phyloP scores from a whole-genome alignment of 1,140 invertebrate genomes.

The Agrilus planipennis region DNA sequence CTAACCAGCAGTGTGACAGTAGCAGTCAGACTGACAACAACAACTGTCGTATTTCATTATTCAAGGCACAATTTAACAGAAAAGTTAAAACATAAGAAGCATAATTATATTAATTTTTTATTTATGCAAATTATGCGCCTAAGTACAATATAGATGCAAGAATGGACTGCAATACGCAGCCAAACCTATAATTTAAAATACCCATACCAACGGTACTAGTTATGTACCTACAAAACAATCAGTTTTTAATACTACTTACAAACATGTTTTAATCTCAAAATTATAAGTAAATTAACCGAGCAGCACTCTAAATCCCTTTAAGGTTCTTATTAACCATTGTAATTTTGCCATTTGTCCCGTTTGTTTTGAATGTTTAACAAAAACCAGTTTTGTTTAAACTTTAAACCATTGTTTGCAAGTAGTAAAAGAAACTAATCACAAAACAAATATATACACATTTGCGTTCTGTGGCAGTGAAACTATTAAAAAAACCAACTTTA shows the following conservation, averaged over 20 bases:
- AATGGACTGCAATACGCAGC: slow-evolving; percentile 26
- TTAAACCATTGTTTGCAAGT: slow-evolving; percentile 13
- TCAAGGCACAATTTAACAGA: neutral
- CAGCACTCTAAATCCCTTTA: neutral
- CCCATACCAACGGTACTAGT: slow-evolving; percentile 24
- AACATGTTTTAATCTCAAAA: slow-evolving; percentile 10
- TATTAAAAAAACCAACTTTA: no score
- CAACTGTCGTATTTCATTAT: neutral
- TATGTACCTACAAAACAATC: slow-evolving; percentile 33
- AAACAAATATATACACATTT: slow-evolving; percentile 17
- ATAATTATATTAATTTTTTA: slow-evolving; percentile 25
- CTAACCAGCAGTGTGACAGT: no score
- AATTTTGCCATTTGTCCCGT: slow-evolving; percentile 3
- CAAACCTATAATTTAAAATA: slow-evolving; percentile 26
- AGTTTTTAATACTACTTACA: slow-evolving; percentile 28
- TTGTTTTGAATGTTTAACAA: slow-evolving; percentile 2
- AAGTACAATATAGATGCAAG: slow-evolving; percentile 34
- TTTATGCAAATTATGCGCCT: slow-evolving; percentile 36
- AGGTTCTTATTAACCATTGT: neutral
- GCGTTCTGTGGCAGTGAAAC: slow-evolving; percentile 29
- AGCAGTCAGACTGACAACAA: no score
- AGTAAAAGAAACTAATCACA: slow-evolving; percentile 28
- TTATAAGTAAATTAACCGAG: neutral
- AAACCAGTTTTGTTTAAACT: slow-evolving; percentile 1
- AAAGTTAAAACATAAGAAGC: neutral